Percentiles rank a stretch among this genome's conserved stretches.
Evolutionary conservation across 2,113 vertebrate species (phyloP).

Genomic region (Dipodomys merriami): DNA sequence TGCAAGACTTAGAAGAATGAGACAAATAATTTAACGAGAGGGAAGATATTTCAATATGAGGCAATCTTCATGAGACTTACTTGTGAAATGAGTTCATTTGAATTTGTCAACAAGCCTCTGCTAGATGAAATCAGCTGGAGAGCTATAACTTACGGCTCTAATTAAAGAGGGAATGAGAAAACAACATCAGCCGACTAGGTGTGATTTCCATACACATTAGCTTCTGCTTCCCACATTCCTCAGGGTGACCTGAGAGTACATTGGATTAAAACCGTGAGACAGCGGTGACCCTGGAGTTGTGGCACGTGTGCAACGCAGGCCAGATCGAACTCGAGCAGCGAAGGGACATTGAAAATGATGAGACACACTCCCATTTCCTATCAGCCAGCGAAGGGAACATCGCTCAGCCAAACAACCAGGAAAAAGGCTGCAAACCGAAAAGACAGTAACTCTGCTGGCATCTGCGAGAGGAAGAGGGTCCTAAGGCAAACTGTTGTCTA

Average conservation of each 20-base stretch:
- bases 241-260: neutral
- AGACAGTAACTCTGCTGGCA: neutral
- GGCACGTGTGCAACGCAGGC: neutral
- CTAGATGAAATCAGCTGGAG: constrained; percentile 53
- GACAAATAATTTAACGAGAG: constrained; percentile 50
- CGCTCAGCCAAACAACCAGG: neutral
- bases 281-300: neutral
- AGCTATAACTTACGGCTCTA: constrained; percentile 14
- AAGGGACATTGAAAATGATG: neutral
- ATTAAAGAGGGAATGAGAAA: constrained; percentile 59
- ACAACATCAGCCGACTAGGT: neutral
- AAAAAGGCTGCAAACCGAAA: neutral
- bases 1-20: neutral
- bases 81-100: constrained; percentile 54
- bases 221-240: neutral
- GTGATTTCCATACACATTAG: neutral
- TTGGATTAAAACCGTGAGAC: neutral
- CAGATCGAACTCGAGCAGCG: neutral
- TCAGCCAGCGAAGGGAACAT: neutral
- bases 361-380: neutral
- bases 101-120: constrained; percentile 50
- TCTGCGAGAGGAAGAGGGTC: neutral
- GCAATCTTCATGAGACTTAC: constrained; percentile 24
- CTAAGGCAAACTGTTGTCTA: neutral
- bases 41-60: constrained; percentile 26